Percentiles rank a stretch among this genome's conserved stretches.
Evolutionary conservation across 1,140 invertebrate genomes (phyloP).

Genomic region (Coelopa frigida): DNA sequence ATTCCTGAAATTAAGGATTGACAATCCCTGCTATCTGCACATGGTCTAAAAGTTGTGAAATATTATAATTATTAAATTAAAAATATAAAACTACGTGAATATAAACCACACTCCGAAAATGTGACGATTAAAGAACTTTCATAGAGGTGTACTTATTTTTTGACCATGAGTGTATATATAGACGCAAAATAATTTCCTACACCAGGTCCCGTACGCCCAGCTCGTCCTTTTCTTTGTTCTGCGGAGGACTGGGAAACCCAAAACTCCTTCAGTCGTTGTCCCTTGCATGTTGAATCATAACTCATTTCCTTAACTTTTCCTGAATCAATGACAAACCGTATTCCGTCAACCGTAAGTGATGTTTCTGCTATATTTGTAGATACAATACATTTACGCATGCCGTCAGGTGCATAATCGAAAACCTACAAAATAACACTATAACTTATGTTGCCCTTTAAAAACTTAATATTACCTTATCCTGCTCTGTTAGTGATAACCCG

Average conservation of each 20-base stretch:
- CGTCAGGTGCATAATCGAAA: conserved; percentile 93
- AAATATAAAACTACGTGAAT: no score
- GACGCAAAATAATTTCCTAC: conserved; percentile 20
- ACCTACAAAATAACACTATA: conserved; percentile 57
- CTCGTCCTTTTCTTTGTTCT: conserved; percentile 92
- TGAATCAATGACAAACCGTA: conserved; percentile 95
- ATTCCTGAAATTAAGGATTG: no score
- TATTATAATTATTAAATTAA: no score
- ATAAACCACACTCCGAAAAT: no score
- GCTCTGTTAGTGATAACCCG: conserved; percentile 84
- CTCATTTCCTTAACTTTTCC: conserved; percentile 97
- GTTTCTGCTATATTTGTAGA: conserved; percentile 99
- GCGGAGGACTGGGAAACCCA: conserved; percentile 97
- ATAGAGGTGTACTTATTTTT: background rate
- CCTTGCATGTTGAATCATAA: conserved; percentile 82
- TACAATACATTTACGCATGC: conserved; percentile 92
- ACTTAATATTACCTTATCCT: conserved; percentile 84
- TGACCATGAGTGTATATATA: background rate
- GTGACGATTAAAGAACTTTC: background rate
- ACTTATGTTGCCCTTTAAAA: no score
- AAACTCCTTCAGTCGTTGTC: conserved; percentile 85
- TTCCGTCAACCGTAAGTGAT: conserved; percentile 97
- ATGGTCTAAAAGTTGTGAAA: no score
- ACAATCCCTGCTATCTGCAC: no score
- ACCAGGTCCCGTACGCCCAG: conserved; percentile 66